Conservation (phyloP, 2,888 invertebrate species). For the Drosophila limbata region DNA sequence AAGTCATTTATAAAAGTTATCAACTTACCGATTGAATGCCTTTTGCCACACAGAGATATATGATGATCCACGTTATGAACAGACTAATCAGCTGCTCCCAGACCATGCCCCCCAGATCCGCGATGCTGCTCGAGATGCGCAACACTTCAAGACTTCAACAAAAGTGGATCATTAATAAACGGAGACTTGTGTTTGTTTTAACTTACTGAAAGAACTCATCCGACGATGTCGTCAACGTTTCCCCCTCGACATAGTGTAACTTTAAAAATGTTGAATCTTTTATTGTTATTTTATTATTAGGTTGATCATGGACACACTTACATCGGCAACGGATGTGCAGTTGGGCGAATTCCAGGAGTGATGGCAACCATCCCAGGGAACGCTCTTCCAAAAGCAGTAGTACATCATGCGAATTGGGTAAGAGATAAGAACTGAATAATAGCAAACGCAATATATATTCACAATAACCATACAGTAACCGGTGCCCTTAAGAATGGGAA, state of each 20-base stretch:
- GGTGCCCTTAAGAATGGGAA: slow-evolving; percentile 95
- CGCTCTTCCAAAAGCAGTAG: slow-evolving; percentile 88
- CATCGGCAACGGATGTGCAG: slow-evolving; percentile 86
- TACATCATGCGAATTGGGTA: slow-evolving; percentile 93
- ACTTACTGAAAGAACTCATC: slow-evolving; percentile 94
- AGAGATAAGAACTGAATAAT: slow-evolving; percentile 94
- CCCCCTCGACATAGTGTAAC: slow-evolving; percentile 21
- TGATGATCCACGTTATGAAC: slow-evolving; percentile 91
- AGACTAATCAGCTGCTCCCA: slow-evolving; percentile 93
- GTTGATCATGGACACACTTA: slow-evolving; percentile 32
- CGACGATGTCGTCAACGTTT: slow-evolving; percentile 87
- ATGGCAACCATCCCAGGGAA: slow-evolving; percentile 92
- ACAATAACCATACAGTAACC: slow-evolving; percentile 93
- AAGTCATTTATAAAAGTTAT: background rate
- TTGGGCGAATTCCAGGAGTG: slow-evolving; percentile 93
- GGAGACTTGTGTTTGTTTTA: too few relatives aligned
- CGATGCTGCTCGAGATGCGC: slow-evolving; percentile 90
- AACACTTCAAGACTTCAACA: slow-evolving; percentile 90
- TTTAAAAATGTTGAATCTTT: background rate
- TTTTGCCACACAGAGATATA: slow-evolving; percentile 93
- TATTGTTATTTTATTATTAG: background rate
- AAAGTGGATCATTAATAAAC: background rate
- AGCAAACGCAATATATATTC: slow-evolving; percentile 92
- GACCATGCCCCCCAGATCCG: slow-evolving; percentile 91
- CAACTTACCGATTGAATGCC: slow-evolving; percentile 90